Evolutionary conservation across 2,113 vertebrate genomes (phyloP), one percentile per base, ranked within the genome.

Genomic region (Entosphenus tridentatus): DNA sequence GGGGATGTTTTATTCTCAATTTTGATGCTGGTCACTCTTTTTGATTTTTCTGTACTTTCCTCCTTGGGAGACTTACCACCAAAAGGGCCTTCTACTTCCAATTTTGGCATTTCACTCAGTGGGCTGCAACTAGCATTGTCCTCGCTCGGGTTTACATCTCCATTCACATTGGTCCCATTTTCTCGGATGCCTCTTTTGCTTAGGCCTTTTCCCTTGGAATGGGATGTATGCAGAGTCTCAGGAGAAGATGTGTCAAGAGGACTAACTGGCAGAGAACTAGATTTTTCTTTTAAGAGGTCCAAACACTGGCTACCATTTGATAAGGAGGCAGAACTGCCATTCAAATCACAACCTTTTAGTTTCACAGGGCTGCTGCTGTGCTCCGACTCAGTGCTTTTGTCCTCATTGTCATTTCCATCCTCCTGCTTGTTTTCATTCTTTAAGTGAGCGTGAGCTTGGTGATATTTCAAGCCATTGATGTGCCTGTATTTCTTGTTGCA

Each of bases 401-500:
- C 67, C 74, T 98, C 93, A 0, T 90, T 95, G 74, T 98, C 93
- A 70, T 82, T 86, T 0, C 96, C 92, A 0, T 86, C 81, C 72
- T 98, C 92, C 11, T 88, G 81, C 75, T 95, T 98, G 74, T 89
- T 83, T 72, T 96, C 89, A 0, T 92, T 89, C 1, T 97, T 89
- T 0, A 89, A 95, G 74, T 98, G 93, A 0, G 93, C 93, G 0
- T 95, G 90, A 54, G 93, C 90, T 81, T 98, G 93, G 77, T 98
- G 93, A 74, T 98, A 98, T 78, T 96, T 95, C 39, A 98, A 85
- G 58, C 93, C 93, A 0, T 98, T 98, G 75, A 96, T 95, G 86
- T 98, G 93, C 85, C 96, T 96, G 80, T 98, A 98, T 71, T 93
- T 96, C 76, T 98, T 98, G 84, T 93, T 98, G 75, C 93, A 98